Conservation (phyloP, 2,797 vertebrate species). For the Natrix natrix region DNA sequence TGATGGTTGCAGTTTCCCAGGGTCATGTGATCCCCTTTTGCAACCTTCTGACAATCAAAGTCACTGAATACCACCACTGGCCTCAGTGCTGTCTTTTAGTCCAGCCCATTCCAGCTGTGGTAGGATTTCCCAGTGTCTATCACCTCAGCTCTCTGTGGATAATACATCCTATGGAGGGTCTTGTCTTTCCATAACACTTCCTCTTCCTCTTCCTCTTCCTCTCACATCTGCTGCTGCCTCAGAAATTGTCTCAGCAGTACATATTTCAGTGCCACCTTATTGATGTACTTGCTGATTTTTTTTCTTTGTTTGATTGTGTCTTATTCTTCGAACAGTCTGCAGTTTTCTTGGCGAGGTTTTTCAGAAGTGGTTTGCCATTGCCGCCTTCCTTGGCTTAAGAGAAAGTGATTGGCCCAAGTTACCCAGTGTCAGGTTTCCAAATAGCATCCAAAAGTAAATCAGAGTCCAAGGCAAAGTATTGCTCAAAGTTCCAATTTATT, state of each 20-base stretch:
- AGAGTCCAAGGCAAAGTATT: no score
- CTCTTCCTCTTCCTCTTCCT: neutral
- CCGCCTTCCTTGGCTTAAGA: neutral
- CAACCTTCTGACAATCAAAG: no score
- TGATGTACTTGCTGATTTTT: neutral
- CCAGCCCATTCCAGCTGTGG: neutral
- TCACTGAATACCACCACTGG: no score
- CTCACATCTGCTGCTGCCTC: neutral
- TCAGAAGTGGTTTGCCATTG: neutral
- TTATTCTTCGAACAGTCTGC: neutral
- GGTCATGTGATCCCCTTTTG: no score
- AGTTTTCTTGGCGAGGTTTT: neutral
- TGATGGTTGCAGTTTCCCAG: no score
- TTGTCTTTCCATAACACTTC: neutral
- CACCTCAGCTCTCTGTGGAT: no score
- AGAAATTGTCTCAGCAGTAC: neutral
- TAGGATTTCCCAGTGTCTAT: no score
- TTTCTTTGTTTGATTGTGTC: neutral
- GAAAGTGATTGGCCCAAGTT: neutral
- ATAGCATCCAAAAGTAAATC: no score
- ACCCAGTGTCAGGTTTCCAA: no score
- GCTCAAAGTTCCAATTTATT: no score
- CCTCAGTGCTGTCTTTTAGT: neutral
- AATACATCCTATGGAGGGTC: no score
- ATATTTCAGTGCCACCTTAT: neutral